Evolutionary conservation across 2,888 invertebrate genomes (phyloP), one percentile per base, ranked within the genome.

Genomic region (Frankliniella intonsa): DNA sequence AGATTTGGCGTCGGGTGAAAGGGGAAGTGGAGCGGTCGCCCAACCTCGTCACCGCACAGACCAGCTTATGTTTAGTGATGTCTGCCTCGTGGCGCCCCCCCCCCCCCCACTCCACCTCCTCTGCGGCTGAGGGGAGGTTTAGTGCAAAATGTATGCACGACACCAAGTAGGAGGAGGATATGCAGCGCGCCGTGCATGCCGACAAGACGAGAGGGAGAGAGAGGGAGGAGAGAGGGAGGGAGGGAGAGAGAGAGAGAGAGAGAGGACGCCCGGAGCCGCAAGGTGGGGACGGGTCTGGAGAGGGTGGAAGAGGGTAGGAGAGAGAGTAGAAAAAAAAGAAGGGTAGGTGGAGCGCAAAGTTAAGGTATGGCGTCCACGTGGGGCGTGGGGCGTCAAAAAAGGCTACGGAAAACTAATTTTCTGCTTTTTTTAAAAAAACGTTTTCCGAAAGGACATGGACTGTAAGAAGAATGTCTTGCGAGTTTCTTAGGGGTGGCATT

Each of bases 111-210:
- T 22, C 69, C n/a, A 5, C 11, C 25, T 76, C 69, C 62, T 62
- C 62, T 38, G 38, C 38, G 38, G 38, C 38, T 5, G 38, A 5
- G 38, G 5, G 14, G 55, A 55, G 69, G 69, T 76, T 76, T 76
- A 76, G 69, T 76, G 69, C 69, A 76, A 76, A 76, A 76, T 76
- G 69, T 25, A 76, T 76, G 69, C 69, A 76, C 25, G 69, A 9
- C 25, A 22, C 22, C 12, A 76, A 76, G 25, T 76, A 25, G 25
- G 69, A 22, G 25, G 69, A 10, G 69, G 69, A 22, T 76, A 76
- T 22, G 69, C 69, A 76, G 25, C 69, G 69, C 25, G 69, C 9
- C 69, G 69, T 69, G 69, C 69, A 69, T 69, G 69, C 69, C n/a
- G 22, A 69, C 69, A 22, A 76, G 69, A 76, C 25, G 69, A 12